Evolutionary conservation across 2,797 vertebrate genomes (phyloP), one percentile per base, ranked within the genome.

Genomic region (Brachyrhaphis roseni): DNA sequence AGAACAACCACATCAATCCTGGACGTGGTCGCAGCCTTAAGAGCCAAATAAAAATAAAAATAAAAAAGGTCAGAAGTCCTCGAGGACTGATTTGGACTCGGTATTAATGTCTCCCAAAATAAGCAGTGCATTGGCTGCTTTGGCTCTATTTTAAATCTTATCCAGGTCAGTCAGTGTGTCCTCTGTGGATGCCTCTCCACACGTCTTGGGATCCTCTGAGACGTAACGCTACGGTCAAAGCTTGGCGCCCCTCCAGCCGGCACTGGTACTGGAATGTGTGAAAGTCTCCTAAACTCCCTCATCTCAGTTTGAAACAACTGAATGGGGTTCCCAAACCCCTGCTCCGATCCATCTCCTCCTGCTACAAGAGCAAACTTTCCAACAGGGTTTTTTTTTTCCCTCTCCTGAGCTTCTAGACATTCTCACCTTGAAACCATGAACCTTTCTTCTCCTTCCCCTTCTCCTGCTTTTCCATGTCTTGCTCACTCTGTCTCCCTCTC

Each of bases 121-220:
- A 79, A 86, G 85, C 86, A 75, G 72, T 47, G 74, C 74, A 23
- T 85, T 68, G 77, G 84, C 88, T 76, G 78, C 79, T 85, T 34
- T 0, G 4, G 53, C 82, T 85, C 82, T 8, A 68, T 84, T 91
- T 88, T 82, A 90, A 90, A 82, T 89, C 75, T 73, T 91, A 95
- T 94, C 88, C 94, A 94, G 94, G 94, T 95, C 95, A 95, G 88
- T 80, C 84, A 10, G 87, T 83, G 71, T 76, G 90, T 94, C 91
- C 91, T 89, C 88, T 84, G 86, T 82, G 85, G 82, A 34, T 53
- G 90, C 86, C 86, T 76, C 90, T 84, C 41, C 81, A 74, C 88
- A 81, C 82, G 75, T 85, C 75, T 86, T 70, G 7, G 82, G 84
- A 86, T 92, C 90, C 93, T 90, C 82, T 45, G 90, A 91, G 93